phyloP scores from a whole-genome alignment of 1,140 invertebrate genomes.

The Mactra quadrangularis region DNA sequence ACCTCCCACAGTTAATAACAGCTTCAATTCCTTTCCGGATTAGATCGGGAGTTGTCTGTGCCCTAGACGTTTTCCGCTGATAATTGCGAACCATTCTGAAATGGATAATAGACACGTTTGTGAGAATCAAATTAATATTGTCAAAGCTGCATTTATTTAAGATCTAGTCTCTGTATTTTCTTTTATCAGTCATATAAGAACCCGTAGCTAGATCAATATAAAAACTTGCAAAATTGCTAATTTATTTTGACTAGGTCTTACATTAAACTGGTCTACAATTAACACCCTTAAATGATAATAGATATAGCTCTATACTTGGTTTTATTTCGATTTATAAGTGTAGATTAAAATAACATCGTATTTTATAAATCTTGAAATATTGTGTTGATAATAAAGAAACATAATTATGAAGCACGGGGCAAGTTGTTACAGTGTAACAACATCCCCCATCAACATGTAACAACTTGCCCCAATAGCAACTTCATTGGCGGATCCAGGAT shows the following conservation, averaged over 20 bases:
- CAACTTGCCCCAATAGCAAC: neutral
- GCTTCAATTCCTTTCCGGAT: neutral
- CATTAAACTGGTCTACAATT: too few relatives aligned
- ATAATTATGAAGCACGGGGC: too few relatives aligned
- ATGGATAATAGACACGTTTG: neutral
- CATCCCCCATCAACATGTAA: neutral
- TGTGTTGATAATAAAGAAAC: neutral
- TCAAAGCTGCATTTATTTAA: too few relatives aligned
- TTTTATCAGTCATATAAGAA: too few relatives aligned
- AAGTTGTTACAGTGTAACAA: neutral
- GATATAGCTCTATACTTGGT: neutral
- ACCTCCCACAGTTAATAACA: neutral
- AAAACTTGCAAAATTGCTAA: too few relatives aligned
- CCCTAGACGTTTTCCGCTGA: neutral
- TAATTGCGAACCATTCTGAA: constrained; percentile 13
- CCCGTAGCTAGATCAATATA: too few relatives aligned
- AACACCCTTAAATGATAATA: too few relatives aligned
- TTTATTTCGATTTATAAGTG: neutral
- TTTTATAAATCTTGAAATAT: neutral
- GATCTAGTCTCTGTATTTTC: too few relatives aligned
- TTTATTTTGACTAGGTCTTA: too few relatives aligned
- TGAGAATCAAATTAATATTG: too few relatives aligned
- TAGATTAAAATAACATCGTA: neutral
- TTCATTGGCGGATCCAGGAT: too few relatives aligned
- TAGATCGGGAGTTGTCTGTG: neutral